phyloP scores from a whole-genome alignment of 2,888 invertebrate genomes.

The Meteorus cinctellus region DNA sequence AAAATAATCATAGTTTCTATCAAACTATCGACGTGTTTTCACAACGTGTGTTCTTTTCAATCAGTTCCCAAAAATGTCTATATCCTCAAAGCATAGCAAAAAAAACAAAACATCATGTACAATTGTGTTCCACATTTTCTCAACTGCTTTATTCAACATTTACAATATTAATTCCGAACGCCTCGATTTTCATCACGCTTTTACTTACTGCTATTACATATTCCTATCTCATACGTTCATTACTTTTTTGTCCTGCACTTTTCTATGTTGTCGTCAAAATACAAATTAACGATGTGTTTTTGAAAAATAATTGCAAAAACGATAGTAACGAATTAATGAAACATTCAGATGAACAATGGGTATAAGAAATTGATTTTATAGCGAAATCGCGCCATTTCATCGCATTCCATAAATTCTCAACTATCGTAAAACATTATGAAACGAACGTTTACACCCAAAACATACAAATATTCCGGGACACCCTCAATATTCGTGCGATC shows the following conservation, averaged over 20 bases:
- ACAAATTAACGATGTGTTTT: not conserved
- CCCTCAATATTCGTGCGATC: not conserved
- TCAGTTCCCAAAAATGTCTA: constrained; percentile 34
- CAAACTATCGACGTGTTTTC: constrained; percentile 60
- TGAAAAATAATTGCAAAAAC: not conserved
- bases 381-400: not conserved
- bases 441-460: not conserved
- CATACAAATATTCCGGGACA: not conserved
- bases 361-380: not conserved
- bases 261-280: not conserved
- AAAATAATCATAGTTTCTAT: constrained; percentile 74
- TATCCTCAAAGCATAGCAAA: constrained; percentile 7
- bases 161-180: constrained; percentile 12
- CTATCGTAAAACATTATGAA: not conserved
- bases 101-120: not conserved
- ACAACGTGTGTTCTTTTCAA: constrained; percentile 47
- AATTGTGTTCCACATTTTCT: not conserved
- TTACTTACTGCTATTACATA: not conserved
- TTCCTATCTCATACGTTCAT: not conserved
- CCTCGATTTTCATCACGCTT: not conserved
- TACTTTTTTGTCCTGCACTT: not conserved
- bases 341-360: not conserved
- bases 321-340: not conserved
- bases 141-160: constrained; percentile 28
- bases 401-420: not conserved